A percentile compares a stretch with the other conserved stretches of the same genome.
Evolutionary conservation across 1,140 invertebrate species (phyloP).

Genomic region (Archegozetes longisetosus): DNA sequence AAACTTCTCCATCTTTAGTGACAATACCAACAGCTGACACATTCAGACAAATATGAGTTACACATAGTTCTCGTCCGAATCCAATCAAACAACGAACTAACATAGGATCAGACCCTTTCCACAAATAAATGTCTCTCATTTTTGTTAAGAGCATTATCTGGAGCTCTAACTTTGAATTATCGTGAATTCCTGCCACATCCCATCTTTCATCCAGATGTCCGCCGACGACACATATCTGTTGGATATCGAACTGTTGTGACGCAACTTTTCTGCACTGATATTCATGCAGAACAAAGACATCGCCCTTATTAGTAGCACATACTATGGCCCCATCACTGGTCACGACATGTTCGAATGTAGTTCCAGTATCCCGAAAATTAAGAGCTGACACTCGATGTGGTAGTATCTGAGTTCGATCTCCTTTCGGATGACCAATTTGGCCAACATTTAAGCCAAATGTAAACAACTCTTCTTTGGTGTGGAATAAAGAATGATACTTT

Average conservation of each 20-base stretch:
- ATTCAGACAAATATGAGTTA: conserved; percentile 41
- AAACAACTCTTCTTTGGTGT: conserved; percentile 38
- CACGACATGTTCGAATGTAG: conserved; percentile 29
- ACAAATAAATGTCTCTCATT: conserved; percentile 41
- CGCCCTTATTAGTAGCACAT: conserved; percentile 42
- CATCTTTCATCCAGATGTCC: conserved; percentile 34
- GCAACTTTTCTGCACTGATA: conserved; percentile 49
- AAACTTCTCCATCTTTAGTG: conserved; percentile 47
- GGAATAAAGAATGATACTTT: conserved; percentile 48
- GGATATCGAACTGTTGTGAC: conserved; percentile 36
- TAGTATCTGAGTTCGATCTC: conserved; percentile 23
- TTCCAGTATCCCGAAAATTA: conserved; percentile 25
- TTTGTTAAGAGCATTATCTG: conserved; percentile 41
- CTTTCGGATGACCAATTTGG: conserved; percentile 42
- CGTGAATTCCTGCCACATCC: conserved; percentile 30
- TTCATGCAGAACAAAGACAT: conserved; percentile 51
- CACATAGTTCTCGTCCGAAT: conserved; percentile 37
- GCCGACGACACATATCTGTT: conserved; percentile 34
- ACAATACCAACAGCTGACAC: conserved; percentile 39
- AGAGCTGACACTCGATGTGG: conserved; percentile 30
- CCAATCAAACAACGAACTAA: conserved; percentile 42
- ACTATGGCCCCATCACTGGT: conserved; percentile 50
- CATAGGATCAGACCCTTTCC: conserved; percentile 43
- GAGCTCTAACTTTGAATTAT: conserved; percentile 35
- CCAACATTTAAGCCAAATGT: conserved; percentile 55